A percentile compares a stretch with the other conserved stretches of the same genome.
Conservation (phyloP, 2,888 invertebrate genomes). For the Eupeodes luniger region DNA sequence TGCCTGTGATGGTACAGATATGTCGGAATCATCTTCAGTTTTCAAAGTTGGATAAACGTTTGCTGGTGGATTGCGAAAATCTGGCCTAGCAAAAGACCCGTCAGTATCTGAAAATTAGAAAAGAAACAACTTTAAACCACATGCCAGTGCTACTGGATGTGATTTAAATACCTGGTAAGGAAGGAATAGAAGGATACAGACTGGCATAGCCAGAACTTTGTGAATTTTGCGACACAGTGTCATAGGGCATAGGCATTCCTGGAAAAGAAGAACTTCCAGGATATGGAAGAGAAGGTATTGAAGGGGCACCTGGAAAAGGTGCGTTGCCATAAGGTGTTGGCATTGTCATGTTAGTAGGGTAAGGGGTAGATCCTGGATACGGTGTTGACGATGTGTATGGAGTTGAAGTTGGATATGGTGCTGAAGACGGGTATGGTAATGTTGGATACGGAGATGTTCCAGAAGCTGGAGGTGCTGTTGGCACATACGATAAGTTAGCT, state of each 20-base stretch:
- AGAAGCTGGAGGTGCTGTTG: slow-evolving; percentile 64
- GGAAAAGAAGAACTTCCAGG: slow-evolving; percentile 78
- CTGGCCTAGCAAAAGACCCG: slow-evolving; percentile 32
- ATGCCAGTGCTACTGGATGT: slow-evolving; percentile 6
- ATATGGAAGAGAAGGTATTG: slow-evolving; percentile 79
- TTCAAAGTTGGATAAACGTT: slow-evolving; percentile 77
- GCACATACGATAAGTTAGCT: slow-evolving; percentile 77
- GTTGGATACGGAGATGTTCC: slow-evolving; percentile 75
- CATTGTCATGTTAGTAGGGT: slow-evolving; percentile 77
- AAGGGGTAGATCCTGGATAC: slow-evolving; percentile 74
- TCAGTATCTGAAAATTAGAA: slow-evolving; percentile 69
- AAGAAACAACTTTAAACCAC: slow-evolving; percentile 25
- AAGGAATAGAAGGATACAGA: slow-evolving; percentile 77
- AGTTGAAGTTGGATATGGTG: slow-evolving; percentile 77
- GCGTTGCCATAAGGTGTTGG: slow-evolving; percentile 74
- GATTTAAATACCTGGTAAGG: slow-evolving; percentile 72
- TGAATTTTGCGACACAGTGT: slow-evolving; percentile 74
- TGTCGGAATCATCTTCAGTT: slow-evolving; percentile 78
- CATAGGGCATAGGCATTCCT: slow-evolving; percentile 81
- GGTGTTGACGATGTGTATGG: slow-evolving; percentile 53
- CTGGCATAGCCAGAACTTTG: slow-evolving; percentile 72
- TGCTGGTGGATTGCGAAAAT: slow-evolving; percentile 63
- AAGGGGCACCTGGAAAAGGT: slow-evolving; percentile 59
- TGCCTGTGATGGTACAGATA: slow-evolving; percentile 78
- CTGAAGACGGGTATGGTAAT: slow-evolving; percentile 75